Evolutionary conservation across 1,140 invertebrate species (phyloP), one percentile per base, ranked within the genome.

Genomic region (Drosophila kohkoa): DNA sequence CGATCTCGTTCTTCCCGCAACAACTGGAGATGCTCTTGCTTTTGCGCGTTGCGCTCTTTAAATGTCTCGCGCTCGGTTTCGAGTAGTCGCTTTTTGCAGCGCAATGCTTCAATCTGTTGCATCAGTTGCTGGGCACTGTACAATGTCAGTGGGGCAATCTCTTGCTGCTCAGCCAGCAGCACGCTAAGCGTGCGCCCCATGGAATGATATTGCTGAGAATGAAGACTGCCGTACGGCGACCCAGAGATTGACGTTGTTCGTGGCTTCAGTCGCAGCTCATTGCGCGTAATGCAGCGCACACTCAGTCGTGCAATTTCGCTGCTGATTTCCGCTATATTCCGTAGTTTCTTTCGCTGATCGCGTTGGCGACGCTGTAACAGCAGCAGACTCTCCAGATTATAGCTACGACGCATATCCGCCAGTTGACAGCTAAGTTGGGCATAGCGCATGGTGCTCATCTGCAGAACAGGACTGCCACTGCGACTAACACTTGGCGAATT

Each of bases 361-460:
- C 91, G 62, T 92, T 86, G 75, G 16, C 64, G 52, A 0, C 90
- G 80, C 71, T 92, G 92, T 41, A 92, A 41, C 58, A 71, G 48
- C 2, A 92, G 94, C 5, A 98, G 92, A 75, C 96, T 96, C 15
- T 94, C 95, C 7, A 97, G 94, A 15, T 95, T 96, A 83, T 97
- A 98, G 87, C 96, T 97, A 1, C 94, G 94, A 54, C 95, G 94
- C 46, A 96, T 94, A 86, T 96, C 95, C 1, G 93, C 93, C 15
- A 28, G 67, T 5, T 75, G 63, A 73, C 83, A 94, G 77, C 93
- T 94, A 2, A 91, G 59, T 28, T 82, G 64, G 6, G 75, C 68
- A 58, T 89, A 88, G n/a, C 91, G 89, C 57, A 80, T 81, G 0
- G 69, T 91, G 41, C 75, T 82, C 79, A 80, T 86, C 5, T 49